Percentiles rank a stretch among this genome's conserved stretches.
Conservation (phyloP, 2,113 vertebrate species). For the Oreocharis arfaki region DNA sequence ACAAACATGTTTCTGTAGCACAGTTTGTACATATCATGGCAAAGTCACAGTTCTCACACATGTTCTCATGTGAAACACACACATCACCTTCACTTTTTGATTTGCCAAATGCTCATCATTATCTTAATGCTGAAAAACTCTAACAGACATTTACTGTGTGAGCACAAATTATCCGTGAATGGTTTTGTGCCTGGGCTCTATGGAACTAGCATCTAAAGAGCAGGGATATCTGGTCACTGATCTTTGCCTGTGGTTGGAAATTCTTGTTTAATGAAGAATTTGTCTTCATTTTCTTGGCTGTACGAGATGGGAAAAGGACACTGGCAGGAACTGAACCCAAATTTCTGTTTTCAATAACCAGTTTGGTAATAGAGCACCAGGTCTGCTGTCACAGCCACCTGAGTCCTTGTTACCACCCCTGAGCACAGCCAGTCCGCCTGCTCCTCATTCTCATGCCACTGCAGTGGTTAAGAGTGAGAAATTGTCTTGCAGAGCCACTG, state of each 20-base stretch:
- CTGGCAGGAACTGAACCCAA: background rate
- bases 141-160: background rate
- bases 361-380: background rate
- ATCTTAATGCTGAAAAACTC: background rate
- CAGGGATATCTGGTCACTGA: background rate
- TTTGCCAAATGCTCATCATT: background rate
- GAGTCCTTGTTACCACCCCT: background rate
- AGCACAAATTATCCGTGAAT: background rate
- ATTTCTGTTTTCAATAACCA: background rate
- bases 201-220: background rate
- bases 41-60: background rate
- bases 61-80: background rate
- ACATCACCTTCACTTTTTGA: background rate
- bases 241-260: background rate
- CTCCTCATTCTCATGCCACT: slow-evolving; percentile 3
- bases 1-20: background rate
- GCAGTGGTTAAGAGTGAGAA: slow-evolving; percentile 15
- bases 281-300: background rate
- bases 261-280: background rate
- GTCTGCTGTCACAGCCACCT: background rate
- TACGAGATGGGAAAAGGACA: background rate
- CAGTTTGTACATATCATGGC: background rate
- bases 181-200: background rate
- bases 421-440: background rate
- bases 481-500: background rate